Conservation (phyloP, 2,888 invertebrate species). For the Dasypolia templi region DNA sequence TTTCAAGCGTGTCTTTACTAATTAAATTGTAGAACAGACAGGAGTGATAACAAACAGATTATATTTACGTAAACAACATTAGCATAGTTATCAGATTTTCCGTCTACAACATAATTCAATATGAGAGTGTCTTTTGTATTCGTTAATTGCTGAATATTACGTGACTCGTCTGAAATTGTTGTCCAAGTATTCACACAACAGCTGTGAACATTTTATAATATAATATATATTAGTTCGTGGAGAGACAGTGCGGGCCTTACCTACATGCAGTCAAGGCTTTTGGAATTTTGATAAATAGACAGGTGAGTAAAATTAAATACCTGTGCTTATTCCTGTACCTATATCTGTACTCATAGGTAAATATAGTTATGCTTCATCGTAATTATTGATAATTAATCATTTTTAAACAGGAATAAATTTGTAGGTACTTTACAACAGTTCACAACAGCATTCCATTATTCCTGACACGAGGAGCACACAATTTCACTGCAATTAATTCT, state of each 20-base stretch:
- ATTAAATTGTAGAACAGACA: slow-evolving; percentile 81
- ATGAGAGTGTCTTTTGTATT: slow-evolving; percentile 17
- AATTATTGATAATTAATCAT: slow-evolving; percentile 6
- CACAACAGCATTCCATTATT: slow-evolving; percentile 44
- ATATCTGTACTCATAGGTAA: neutral
- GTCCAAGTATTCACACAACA: neutral
- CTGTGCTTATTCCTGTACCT: neutral
- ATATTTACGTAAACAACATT: slow-evolving; percentile 71
- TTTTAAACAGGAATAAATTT: slow-evolving; percentile 30
- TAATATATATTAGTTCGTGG: too few species aligned
- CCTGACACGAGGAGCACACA: slow-evolving; percentile 72
- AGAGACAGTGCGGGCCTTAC: neutral
- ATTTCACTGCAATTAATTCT: slow-evolving; percentile 83
- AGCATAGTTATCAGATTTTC: slow-evolving; percentile 64
- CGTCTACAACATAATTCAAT: slow-evolving; percentile 33
- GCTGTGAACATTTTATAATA: too few species aligned
- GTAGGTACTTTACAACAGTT: slow-evolving; percentile 15
- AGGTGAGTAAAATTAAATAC: neutral
- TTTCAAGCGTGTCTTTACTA: slow-evolving; percentile 79
- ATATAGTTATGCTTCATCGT: neutral
- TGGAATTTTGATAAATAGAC: neutral
- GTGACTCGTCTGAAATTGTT: slow-evolving; percentile 1
- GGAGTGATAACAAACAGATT: slow-evolving; percentile 73
- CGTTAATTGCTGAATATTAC: slow-evolving; percentile 5
- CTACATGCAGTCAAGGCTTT: neutral